Evolutionary conservation across 2,888 invertebrate species (phyloP).

Genomic region (Emmelina monodactyla): DNA sequence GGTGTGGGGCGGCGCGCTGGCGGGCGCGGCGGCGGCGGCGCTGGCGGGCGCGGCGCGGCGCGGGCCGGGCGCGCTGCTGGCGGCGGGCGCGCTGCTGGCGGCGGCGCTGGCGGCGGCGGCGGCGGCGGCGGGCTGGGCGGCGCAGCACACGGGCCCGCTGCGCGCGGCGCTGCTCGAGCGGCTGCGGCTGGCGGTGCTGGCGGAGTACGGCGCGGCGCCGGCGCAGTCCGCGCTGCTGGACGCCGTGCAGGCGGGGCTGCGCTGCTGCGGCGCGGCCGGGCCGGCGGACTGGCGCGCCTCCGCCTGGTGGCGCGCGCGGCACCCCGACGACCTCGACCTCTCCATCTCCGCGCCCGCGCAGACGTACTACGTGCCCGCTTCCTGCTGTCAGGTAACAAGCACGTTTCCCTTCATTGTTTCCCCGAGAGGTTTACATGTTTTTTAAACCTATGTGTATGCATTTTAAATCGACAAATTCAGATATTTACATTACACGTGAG

Average conservation of each 20-base stretch:
- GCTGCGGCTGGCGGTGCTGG: slow-evolving; percentile 23
- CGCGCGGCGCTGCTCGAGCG: slow-evolving; percentile 29
- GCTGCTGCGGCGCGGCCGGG: slow-evolving; percentile 95
- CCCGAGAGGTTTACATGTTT: no score
- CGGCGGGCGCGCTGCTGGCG: slow-evolving; percentile 34
- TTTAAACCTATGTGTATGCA: no score
- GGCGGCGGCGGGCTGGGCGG: slow-evolving; percentile 51
- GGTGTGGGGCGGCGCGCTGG: slow-evolving; percentile 12
- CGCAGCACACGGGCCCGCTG: slow-evolving; percentile 41
- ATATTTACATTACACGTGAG: no score
- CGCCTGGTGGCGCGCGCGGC: slow-evolving; percentile 28
- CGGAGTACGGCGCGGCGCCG: slow-evolving; percentile 37
- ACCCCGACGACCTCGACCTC: slow-evolving; percentile 7
- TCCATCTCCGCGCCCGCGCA: slow-evolving; percentile 21
- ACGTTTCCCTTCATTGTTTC: no score
- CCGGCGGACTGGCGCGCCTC: slow-evolving; percentile 85
- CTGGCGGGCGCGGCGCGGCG: slow-evolving; percentile 36
- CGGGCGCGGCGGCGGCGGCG: slow-evolving; percentile 27
- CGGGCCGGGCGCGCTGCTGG: slow-evolving; percentile 17
- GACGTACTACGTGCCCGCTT: slow-evolving; percentile 43
- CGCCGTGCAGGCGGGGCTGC: slow-evolving; percentile 61
- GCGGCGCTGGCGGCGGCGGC: slow-evolving; percentile 41
- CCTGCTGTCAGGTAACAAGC: slow-evolving; percentile 37
- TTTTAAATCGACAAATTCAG: no score
- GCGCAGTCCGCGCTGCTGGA: slow-evolving; percentile 41